Percentiles rank a stretch among this genome's conserved stretches.
phyloP scores from a whole-genome alignment of 2,888 invertebrate genomes.

The Micoletzkya japonica region DNA sequence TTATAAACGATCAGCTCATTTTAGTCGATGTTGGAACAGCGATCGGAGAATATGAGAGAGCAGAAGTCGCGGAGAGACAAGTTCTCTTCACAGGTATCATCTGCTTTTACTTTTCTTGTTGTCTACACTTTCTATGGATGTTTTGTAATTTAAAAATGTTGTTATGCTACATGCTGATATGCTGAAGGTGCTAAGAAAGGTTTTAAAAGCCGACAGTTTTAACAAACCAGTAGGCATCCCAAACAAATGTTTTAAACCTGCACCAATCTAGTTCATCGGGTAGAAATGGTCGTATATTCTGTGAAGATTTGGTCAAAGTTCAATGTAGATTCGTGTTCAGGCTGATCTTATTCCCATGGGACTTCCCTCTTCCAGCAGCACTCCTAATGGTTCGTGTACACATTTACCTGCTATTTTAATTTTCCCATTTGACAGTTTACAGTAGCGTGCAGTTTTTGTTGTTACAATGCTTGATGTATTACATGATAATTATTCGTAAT shows the following conservation, averaged over 20 bases:
- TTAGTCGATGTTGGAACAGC: constrained; percentile 18
- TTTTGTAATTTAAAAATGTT: not conserved
- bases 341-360: constrained; percentile 61
- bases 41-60: constrained; percentile 81
- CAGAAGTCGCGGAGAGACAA: constrained; percentile 91
- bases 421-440: not conserved
- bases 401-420: constrained; percentile 16
- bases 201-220: not conserved
- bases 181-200: not conserved
- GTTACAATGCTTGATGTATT: not conserved
- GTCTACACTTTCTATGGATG: not conserved
- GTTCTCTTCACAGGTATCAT: constrained; percentile 67
- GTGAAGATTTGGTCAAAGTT: too few relatives aligned
- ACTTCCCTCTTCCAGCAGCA: constrained; percentile 65
- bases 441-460: not conserved
- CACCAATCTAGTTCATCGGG: not conserved
- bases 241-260: not conserved
- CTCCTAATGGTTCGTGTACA: constrained; percentile 59
- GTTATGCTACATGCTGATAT: not conserved
- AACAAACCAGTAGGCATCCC: not conserved
- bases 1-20: constrained; percentile 33
- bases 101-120: not conserved
- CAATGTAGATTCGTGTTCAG: constrained; percentile 33
- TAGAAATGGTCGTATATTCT: not conserved
- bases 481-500: not conserved